Evolutionary conservation across 2,888 invertebrate species (phyloP).

Genomic region (Sarcophaga caerulescens): DNA sequence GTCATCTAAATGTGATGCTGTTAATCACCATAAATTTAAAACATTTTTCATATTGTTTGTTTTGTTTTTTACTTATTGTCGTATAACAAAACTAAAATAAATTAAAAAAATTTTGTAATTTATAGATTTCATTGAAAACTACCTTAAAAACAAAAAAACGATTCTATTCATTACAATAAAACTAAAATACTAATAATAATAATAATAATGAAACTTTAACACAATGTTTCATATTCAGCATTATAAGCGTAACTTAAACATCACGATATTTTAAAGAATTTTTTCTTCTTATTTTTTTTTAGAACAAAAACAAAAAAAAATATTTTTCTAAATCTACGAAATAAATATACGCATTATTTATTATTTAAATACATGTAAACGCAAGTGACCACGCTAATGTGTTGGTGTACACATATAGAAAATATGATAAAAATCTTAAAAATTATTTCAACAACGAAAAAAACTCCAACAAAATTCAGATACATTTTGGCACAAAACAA

Average conservation of each 20-base stretch:
- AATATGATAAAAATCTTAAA: constrained; percentile 69
- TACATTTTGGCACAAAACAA: constrained; percentile 20
- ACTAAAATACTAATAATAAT: constrained; percentile 26
- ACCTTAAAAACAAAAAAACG: constrained; percentile 42
- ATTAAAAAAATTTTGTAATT: constrained; percentile 20
- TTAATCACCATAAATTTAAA: constrained; percentile 66
- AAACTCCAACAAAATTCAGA: not conserved
- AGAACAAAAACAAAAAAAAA: constrained; percentile 6
- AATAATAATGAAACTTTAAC: constrained; percentile 56
- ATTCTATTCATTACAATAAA: not conserved
- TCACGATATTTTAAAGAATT: constrained; percentile 55
- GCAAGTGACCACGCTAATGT: constrained; percentile 16
- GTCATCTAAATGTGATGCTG: constrained; percentile 66
- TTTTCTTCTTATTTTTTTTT: constrained; percentile 8
- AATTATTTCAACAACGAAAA: constrained; percentile 74
- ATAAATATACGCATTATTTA: constrained; percentile 77
- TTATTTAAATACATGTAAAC: constrained; percentile 77
- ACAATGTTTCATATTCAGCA: constrained; percentile 20
- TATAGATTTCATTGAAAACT: constrained; percentile 65
- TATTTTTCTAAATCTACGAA: constrained; percentile 32
- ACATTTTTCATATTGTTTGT: constrained; percentile 30
- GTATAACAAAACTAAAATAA: not conserved
- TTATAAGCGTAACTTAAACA: constrained; percentile 62
- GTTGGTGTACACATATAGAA: constrained; percentile 33
- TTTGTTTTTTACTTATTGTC: not conserved